Percentiles rank a stretch among this genome's conserved stretches.
Conservation (phyloP, 2,797 vertebrate species). For the Ptychobarbus kaznakovi region DNA sequence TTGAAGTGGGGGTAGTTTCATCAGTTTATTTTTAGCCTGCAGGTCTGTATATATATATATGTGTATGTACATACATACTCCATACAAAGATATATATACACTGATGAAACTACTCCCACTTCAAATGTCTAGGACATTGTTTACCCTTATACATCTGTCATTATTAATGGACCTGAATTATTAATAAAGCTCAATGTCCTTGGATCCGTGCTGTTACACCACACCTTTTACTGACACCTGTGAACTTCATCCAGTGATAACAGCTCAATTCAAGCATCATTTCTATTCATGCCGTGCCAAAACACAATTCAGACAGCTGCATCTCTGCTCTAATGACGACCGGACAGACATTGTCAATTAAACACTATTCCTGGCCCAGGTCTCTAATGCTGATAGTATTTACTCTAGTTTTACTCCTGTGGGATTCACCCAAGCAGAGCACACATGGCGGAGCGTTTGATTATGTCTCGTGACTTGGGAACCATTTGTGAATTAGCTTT, state of each 20-base stretch:
- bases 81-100: not conserved
- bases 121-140: not conserved
- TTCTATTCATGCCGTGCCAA: constrained; percentile 10
- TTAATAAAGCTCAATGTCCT: constrained; percentile 64
- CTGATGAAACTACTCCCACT: not conserved
- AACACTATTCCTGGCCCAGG: not conserved
- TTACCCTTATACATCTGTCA: not conserved
- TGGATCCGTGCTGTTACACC: constrained; percentile 42
- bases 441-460: constrained; percentile 19
- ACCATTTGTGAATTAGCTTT: constrained; percentile 11
- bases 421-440: constrained; percentile 30
- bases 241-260: constrained; percentile 26
- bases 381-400: constrained; percentile 1
- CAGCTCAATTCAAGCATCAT: constrained; percentile 23
- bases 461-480: constrained; percentile 22
- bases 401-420: constrained; percentile 6
- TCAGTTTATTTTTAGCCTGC: too few relatives aligned
- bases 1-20: too few relatives aligned
- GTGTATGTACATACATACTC: too few relatives aligned
- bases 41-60: too few relatives aligned
- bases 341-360: not conserved
- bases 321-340: not conserved
- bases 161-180: constrained; percentile 66
- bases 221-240: constrained; percentile 39
- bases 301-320: constrained; percentile 15